Evolutionary conservation across 2,797 vertebrate genomes (phyloP).

Genomic region (Acanthornis magna): DNA sequence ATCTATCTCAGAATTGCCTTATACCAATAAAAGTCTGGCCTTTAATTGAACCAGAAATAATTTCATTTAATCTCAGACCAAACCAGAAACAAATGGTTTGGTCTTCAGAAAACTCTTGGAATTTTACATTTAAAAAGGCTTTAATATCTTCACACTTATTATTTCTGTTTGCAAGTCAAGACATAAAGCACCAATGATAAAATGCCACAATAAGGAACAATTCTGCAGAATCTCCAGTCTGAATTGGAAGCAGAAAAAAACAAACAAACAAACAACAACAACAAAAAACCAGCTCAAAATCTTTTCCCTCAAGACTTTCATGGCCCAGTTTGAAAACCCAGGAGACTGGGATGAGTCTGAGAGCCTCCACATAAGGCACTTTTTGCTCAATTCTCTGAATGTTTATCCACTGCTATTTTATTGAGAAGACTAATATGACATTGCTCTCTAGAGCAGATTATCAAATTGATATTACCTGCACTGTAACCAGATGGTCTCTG

Average conservation of each 20-base stretch:
- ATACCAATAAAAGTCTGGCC: background rate
- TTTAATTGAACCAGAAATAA: background rate
- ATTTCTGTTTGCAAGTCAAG: background rate
- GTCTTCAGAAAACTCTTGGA: background rate
- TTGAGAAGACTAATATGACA: background rate
- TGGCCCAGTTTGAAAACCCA: background rate
- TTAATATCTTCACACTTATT: background rate
- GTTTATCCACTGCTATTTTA: background rate
- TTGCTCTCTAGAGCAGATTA: background rate
- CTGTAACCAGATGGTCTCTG: background rate
- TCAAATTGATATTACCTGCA: background rate
- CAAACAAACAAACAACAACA: background rate
- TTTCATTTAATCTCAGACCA: background rate
- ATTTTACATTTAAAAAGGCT: background rate
- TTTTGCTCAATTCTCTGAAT: background rate
- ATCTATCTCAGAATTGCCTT: background rate
- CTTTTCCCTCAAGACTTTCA: background rate
- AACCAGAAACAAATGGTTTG: background rate
- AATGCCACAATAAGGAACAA: background rate
- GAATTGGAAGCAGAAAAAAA: background rate
- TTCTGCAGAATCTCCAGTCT: background rate
- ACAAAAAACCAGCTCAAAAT: background rate
- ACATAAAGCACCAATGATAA: background rate
- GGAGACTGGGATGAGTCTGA: background rate
- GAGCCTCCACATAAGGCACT: background rate